These are phyloP conservation scores for Schizaphis graminum DNA, from an alignment of 2,888 invertebrate species.

Conservation along the genomic window DNA sequence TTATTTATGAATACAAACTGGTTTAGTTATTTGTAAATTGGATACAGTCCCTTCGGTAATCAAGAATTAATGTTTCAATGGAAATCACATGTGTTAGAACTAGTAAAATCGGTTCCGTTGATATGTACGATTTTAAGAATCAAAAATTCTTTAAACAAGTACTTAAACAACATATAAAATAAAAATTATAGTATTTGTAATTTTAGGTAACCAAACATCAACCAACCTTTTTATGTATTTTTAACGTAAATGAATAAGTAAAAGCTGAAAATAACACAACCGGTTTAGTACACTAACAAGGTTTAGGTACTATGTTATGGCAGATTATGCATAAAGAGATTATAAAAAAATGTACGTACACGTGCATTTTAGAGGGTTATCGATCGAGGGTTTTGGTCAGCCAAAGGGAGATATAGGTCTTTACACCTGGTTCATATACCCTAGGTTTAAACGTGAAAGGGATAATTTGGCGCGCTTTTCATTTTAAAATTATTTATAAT, in stretches of 20 bases:
- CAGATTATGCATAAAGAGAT: slow-evolving; percentile 46
- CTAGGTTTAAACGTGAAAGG: not conserved
- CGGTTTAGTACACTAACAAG: slow-evolving; percentile 62
- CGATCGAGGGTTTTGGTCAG: slow-evolving; percentile 54
- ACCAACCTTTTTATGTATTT: slow-evolving; percentile 50
- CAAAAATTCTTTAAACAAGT: not conserved
- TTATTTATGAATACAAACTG: not conserved
- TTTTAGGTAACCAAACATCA: slow-evolving; percentile 17
- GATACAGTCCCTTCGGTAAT: slow-evolving; percentile 4
- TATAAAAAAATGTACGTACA: slow-evolving; percentile 41
- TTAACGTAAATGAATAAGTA: slow-evolving; percentile 37
- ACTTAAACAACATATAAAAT: not conserved
- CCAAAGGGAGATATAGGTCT: slow-evolving; percentile 41
- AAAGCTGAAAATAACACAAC: slow-evolving; percentile 49
- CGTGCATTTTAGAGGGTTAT: slow-evolving; percentile 61
- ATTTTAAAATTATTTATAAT: slow-evolving; percentile 7
- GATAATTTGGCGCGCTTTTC: slow-evolving; percentile 52
- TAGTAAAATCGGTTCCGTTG: slow-evolving; percentile 6
- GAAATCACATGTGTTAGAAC: slow-evolving; percentile 8
- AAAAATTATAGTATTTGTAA: slow-evolving; percentile 2
- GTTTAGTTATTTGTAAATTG: slow-evolving; percentile 45
- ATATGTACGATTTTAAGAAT: slow-evolving; percentile 17
- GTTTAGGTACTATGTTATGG: slow-evolving; percentile 54
- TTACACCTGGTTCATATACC: slow-evolving; percentile 49
- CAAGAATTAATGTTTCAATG: slow-evolving; percentile 27